These are phyloP conservation scores for Oxyruncus cristatus DNA, from an alignment of 2,113 vertebrate species.

Conservation along the genomic window DNA sequence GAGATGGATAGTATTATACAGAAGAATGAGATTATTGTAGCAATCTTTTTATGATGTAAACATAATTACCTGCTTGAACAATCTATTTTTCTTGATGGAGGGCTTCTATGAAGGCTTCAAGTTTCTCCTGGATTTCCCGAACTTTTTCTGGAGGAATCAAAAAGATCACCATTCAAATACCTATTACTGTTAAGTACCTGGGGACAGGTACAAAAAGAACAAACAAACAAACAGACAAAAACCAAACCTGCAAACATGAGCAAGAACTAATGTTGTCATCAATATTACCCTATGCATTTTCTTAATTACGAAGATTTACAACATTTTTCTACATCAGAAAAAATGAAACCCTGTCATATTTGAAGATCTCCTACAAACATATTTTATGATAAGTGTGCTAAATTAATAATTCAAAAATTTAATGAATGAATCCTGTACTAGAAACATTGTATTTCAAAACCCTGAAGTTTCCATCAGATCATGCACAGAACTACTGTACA, in stretches of 20 bases:
- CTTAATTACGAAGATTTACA: neutral
- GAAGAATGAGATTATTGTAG: neutral
- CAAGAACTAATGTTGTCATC: neutral
- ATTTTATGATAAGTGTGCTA: neutral
- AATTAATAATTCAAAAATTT: neutral
- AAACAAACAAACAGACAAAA: neutral
- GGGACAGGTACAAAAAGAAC: neutral
- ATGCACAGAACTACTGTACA: neutral
- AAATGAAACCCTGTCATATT: neutral
- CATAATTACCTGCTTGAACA: constrained; percentile 44
- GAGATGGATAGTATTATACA: neutral
- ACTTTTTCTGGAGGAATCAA: constrained; percentile 88
- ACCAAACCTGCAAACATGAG: neutral
- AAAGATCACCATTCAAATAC: neutral
- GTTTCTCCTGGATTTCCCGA: constrained; percentile 99
- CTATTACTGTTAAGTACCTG: neutral
- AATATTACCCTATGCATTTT: neutral
- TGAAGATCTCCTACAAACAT: neutral
- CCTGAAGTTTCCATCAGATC: neutral
- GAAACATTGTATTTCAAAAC: neutral
- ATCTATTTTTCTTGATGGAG: constrained; percentile 95
- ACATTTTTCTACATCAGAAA: neutral
- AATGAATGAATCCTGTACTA: neutral
- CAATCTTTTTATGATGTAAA: neutral
- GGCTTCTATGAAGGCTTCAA: constrained; percentile 98